Evolutionary conservation across 2,888 invertebrate species (phyloP), one percentile per base, ranked within the genome.

Genomic region (Prosapia bicincta): DNA sequence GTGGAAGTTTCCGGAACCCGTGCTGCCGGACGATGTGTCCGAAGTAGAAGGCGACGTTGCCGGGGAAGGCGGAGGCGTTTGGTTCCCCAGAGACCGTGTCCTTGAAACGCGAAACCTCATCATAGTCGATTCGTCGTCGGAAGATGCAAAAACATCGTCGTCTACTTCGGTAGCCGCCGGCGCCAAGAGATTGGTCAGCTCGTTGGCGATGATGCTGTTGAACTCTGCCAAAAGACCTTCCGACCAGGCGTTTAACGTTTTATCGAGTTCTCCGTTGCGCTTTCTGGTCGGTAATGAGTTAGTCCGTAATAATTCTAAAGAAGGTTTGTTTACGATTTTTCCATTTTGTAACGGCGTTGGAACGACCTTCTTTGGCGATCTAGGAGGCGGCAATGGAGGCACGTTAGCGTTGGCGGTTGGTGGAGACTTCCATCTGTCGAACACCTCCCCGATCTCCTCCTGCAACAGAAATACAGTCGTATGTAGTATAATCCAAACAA

Each of bases 361-460:
- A n/a, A 65, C 15, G 0, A 73, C 26, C 20, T 74, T 75, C 67
- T 74, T 77, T 73, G 70, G 30, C 32, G 69, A 68, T 72, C 71
- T 66, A 15, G 70, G 71, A 26, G 72, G 73, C 6, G 78, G 78
- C 23, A 76, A 66, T 9, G 75, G 70, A n/a, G 73, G 74, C 5
- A 26, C 26, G 6, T 66, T 69, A 3, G 43, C 1, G 28, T 54
- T 65, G 1, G 74, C 69, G 24, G 72, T 69, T 72, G 72, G 69
- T 5, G 77, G 76, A 26, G 71, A 74, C 66, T 80, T 78, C 83
- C 83, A 82, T 77, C 81, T 81, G 71, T 83, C 83, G 77, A 84
- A 84, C 26, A 84, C 84, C 78, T 84, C 83, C 30, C 84, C 84
- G 66, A 84, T 83, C 77, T 84, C 84, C 79, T 83, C 84, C 84